Evolutionary conservation across 2,113 vertebrate species (phyloP).

Genomic region (Nothobranchius kuhntae): DNA sequence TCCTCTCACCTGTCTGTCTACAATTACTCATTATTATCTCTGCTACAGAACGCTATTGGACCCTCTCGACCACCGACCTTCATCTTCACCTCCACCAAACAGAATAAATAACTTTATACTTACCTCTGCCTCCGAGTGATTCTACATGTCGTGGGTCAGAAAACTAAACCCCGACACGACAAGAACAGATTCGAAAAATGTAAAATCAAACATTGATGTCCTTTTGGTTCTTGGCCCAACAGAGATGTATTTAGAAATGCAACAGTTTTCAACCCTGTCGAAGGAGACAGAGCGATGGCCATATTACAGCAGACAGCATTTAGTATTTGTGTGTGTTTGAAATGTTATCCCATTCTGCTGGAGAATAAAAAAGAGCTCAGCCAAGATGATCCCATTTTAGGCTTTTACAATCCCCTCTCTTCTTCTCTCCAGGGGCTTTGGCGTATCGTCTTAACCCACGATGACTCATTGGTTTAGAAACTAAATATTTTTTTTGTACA

Average conservation of each 20-base stretch:
- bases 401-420: constrained; percentile 64
- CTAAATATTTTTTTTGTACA: constrained; percentile 59
- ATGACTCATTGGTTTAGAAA: constrained; percentile 91
- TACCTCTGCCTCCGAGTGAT: no score
- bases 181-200: no score
- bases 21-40: no score
- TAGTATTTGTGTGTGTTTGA: constrained; percentile 55
- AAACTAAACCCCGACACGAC: no score
- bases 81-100: no score
- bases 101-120: no score
- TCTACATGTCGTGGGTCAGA: no score
- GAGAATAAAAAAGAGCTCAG: constrained; percentile 39
- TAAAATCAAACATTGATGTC: constrained; percentile 5
- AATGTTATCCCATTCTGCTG: constrained; percentile 67
- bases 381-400: constrained; percentile 72
- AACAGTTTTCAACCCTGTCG: constrained; percentile 43
- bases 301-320: constrained; percentile 52
- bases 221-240: constrained; percentile 1
- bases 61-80: no score
- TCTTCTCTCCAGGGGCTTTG: constrained; percentile 54
- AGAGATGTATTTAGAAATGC: constrained; percentile 33
- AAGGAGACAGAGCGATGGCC: constrained; percentile 43
- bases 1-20: no score
- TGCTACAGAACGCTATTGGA: no score
- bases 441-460: constrained; percentile 29